phyloP scores from a whole-genome alignment of 2,113 vertebrate species.

The Syngnathus floridae region DNA sequence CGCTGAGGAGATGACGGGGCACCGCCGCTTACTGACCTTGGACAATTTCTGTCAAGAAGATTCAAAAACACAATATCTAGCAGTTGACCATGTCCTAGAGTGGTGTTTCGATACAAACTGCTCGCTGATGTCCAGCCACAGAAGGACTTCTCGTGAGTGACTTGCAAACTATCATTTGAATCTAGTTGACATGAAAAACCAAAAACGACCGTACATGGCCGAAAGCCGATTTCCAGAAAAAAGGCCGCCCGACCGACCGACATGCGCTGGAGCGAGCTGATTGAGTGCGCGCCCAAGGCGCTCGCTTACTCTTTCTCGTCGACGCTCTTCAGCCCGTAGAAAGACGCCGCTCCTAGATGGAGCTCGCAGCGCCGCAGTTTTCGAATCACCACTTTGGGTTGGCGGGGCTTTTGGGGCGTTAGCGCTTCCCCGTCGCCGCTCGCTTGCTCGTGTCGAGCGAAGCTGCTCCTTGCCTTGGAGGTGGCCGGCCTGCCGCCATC shows the following conservation, averaged over 20 bases:
- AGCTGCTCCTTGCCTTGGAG: slow-evolving; percentile 4
- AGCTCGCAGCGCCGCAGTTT: slow-evolving; percentile 18
- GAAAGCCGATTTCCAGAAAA: too few species aligned
- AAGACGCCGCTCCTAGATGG: neutral
- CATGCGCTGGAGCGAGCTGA: too few species aligned
- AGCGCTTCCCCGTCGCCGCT: slow-evolving; percentile 2
- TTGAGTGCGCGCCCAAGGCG: too few species aligned
- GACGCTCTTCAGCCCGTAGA: neutral
- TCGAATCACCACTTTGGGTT: slow-evolving; percentile 43
- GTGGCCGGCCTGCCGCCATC: neutral
- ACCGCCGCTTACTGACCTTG: slow-evolving; percentile 7
- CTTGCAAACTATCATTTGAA: too few species aligned
- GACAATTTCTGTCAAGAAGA: slow-evolving; percentile 54
- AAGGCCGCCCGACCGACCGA: too few species aligned
- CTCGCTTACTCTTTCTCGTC: slow-evolving; percentile 66
- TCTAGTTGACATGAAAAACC: too few species aligned
- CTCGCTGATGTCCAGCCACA: too few species aligned
- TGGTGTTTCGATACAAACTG: neutral
- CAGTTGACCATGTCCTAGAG: neutral
- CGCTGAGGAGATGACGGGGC: slow-evolving; percentile 12
- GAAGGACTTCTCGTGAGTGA: too few species aligned
- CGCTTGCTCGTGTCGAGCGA: slow-evolving; percentile 30
- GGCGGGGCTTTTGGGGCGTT: slow-evolving; percentile 26
- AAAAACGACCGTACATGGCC: too few species aligned
- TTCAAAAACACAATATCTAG: slow-evolving; percentile 15